Base-by-base conservation (phyloP, 2,113 vertebrate species). In the Tachysurus vachellii region DNA sequence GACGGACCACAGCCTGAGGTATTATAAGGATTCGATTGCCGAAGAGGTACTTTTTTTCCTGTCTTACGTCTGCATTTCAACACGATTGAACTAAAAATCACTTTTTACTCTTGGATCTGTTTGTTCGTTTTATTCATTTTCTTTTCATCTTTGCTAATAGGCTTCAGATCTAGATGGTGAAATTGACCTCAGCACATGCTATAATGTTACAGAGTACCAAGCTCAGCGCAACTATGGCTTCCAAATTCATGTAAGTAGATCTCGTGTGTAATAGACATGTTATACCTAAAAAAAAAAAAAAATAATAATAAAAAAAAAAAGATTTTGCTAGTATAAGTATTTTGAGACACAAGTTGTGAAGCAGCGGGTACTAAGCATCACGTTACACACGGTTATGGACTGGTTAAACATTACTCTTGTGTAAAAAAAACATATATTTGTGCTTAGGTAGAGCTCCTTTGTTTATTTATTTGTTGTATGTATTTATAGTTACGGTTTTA, bases 171-270 rank as follows among this genome's bases (percentile, higher is more conserved):
- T 96, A 61, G 96, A 96, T 19, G 96, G 96, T 2, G 96, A 96
- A 92, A 96, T 96, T 6, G 95, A 96, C 88, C 91, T 96, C 82
- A 94, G 94, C 17, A 92, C 94, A 6, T 96, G 96, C 87, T 95
- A 92, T 88, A 96, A 90, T 86, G 95, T 96, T 8, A 96, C 94
- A 1, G 96, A 96, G 85, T 95, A 95, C 90, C 95, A 95, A 90
- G 96, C 95, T 85, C 96, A 96, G 57, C 94, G 95, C 54, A 96
- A 96, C 92, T 96, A 96, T 57, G 96, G 96, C 13, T 96, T 96
- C 89, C 95, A 96, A 89, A 95, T 96, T 75, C 94, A 96, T 73
- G 96, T 96, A 92, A 93, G 95, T 70, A 5, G 62, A 56, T 53
- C 19, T 50, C 7, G n/a, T 61, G 61, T 5, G 23, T 28, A n/a